Base-by-base conservation (phyloP, 2,113 vertebrate genomes). In the Tringa solitaria region DNA sequence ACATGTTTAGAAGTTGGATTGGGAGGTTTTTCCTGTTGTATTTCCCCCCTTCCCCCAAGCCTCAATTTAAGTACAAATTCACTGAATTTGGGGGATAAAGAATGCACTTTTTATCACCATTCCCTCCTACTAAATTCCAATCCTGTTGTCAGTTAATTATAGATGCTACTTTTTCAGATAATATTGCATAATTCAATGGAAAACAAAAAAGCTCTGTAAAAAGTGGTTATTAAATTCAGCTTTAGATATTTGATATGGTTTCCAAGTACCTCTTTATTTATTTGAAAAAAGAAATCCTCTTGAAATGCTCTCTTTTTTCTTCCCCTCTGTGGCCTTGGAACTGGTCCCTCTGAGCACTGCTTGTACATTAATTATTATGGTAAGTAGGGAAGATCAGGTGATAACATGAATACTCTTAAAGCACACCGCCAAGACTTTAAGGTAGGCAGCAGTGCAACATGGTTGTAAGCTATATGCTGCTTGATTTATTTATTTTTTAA, bases 191-290 rank as follows among this genome's bases (percentile, higher is more conserved):
- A 97, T 95, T 97, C 93, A 97, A 89, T 18, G 27, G 91, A 96
- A 97, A 98, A 97, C 84, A 90, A 96, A 96, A 97, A 96, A 96
- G 94, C 84, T 90, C 89, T 96, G 93, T 97, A 95, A 93, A 97
- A 96, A 79, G 88, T 88, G 63, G 89, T 84, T 97, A 96, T 97
- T 97, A 98, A 97, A 96, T 96, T 90, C 97, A 95, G 89, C 75
- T 97, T 96, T 79, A 96, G 98, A 97, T 96, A 97, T 81, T 90
- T 35, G 91, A 98, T 98, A 97, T 4, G 61, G 70, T 96, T 98
- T 98, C 97, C 96, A 95, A 98, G 87, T 89, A 88, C 69, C 88
- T 93, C 94, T 97, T 96, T 97, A 95, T 98, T 97, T 98, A 90
- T 96, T 95, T 96, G 94, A 79, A 79, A 92, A 84, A 91, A 90